phyloP scores from a whole-genome alignment of 2,113 vertebrate genomes.

The Ardeotis arabs region DNA sequence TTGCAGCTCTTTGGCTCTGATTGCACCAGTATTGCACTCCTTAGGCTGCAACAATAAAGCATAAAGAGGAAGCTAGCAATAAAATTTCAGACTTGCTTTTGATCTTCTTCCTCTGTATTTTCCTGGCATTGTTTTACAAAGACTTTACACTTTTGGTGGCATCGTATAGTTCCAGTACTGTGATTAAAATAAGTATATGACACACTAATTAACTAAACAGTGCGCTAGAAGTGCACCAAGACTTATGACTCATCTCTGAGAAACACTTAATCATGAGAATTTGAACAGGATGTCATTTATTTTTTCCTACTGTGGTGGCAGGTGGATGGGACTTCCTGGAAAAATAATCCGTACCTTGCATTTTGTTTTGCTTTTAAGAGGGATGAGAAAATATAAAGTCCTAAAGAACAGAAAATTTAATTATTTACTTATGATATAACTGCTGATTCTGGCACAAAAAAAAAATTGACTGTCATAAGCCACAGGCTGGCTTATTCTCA shows the following conservation, averaged over 20 bases:
- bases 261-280: background rate
- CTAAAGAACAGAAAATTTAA: background rate
- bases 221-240: background rate
- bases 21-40: background rate
- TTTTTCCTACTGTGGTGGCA: background rate
- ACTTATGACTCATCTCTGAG: background rate
- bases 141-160: background rate
- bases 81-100: background rate
- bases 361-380: background rate
- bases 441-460: background rate
- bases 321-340: background rate
- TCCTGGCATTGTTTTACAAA: background rate
- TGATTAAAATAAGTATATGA: slow-evolving; percentile 2
- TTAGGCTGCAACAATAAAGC: background rate
- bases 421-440: background rate
- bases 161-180: background rate
- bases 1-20: background rate
- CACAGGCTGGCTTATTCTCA: background rate
- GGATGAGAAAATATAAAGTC: background rate
- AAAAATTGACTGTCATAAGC: background rate
- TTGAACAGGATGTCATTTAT: background rate
- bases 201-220: background rate
- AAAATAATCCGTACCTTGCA: background rate
- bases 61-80: background rate
- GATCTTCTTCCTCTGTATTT: background rate